Percentiles rank a stretch among this genome's conserved stretches.
Evolutionary conservation across 2,113 vertebrate species (phyloP).

Genomic region (Tragelaphus imberbis): DNA sequence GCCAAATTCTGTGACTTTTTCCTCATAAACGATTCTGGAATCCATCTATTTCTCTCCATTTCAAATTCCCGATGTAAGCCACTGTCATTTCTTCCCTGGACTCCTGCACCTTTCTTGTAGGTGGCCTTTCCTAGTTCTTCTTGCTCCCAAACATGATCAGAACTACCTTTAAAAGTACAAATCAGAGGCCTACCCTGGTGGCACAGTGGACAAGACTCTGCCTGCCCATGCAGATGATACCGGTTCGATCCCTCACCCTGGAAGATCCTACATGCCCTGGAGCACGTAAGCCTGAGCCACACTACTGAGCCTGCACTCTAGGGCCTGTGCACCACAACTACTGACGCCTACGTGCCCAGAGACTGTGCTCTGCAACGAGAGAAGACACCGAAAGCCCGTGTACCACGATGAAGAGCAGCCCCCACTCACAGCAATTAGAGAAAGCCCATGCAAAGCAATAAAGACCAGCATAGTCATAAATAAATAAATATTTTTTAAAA

Average conservation of each 20-base stretch:
- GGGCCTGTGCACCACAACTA: accelerated
- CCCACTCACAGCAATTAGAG: neutral
- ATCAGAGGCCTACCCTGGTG: neutral
- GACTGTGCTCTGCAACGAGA: neutral
- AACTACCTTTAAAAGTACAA: neutral
- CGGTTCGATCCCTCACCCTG: neutral
- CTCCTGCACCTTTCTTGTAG: neutral
- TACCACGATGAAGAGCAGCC: neutral
- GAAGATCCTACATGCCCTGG: neutral
- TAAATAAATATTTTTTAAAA: neutral
- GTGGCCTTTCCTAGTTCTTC: neutral
- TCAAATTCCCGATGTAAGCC: neutral
- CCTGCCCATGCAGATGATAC: neutral
- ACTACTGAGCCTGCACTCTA: neutral
- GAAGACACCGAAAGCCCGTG: accelerated
- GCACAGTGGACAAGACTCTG: neutral
- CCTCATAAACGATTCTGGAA: neutral
- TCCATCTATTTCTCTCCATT: neutral
- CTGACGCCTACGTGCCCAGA: neutral
- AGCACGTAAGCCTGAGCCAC: neutral
- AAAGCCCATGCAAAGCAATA: neutral
- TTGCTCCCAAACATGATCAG: neutral
- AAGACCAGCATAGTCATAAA: neutral
- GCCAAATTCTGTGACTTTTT: neutral
- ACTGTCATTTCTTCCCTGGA: neutral